Conservation (phyloP, 2,113 vertebrate genomes). For the Mesocricetus auratus region DNA sequence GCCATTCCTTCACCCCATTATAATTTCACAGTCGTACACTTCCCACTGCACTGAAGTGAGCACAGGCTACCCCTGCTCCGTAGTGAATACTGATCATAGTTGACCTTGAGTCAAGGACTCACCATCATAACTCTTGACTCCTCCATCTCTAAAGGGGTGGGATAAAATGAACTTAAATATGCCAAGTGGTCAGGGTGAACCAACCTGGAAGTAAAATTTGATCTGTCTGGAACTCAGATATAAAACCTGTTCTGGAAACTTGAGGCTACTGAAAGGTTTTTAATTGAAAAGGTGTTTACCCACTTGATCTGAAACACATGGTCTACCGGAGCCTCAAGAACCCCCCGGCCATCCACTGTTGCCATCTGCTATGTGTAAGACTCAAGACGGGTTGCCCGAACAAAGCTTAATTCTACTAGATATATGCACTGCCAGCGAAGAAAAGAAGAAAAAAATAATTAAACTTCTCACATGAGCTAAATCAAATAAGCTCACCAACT, state of each 20-base stretch:
- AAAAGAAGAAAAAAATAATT: conserved; percentile 69
- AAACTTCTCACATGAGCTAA: conserved; percentile 70
- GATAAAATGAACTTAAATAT: background rate
- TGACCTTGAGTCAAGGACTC: background rate
- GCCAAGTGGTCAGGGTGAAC: conserved; percentile 37
- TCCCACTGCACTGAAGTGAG: background rate
- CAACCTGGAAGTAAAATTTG: conserved; percentile 36
- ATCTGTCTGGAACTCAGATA: conserved; percentile 51
- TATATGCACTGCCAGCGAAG: conserved; percentile 2
- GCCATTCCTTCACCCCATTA: background rate
- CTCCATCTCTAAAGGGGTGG: too few species aligned
- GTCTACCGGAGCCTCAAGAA: background rate
- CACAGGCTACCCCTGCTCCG: background rate
- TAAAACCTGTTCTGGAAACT: conserved; percentile 65
- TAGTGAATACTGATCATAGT: fast-evolving
- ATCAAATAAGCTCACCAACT: conserved; percentile 76
- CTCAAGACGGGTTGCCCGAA: background rate
- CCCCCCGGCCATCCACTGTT: background rate
- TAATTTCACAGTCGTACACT: background rate
- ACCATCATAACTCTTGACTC: too few species aligned
- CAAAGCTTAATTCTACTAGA: conserved; percentile 60
- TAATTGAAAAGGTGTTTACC: conserved; percentile 72
- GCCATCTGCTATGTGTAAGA: background rate
- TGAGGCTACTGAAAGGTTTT: conserved; percentile 72
- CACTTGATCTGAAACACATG: conserved; percentile 61